Percentiles rank a stretch among this genome's conserved stretches.
These are phyloP conservation scores for Pissodes strobi DNA, from an alignment of 1,140 invertebrate genomes.

Conservation along the genomic window DNA sequence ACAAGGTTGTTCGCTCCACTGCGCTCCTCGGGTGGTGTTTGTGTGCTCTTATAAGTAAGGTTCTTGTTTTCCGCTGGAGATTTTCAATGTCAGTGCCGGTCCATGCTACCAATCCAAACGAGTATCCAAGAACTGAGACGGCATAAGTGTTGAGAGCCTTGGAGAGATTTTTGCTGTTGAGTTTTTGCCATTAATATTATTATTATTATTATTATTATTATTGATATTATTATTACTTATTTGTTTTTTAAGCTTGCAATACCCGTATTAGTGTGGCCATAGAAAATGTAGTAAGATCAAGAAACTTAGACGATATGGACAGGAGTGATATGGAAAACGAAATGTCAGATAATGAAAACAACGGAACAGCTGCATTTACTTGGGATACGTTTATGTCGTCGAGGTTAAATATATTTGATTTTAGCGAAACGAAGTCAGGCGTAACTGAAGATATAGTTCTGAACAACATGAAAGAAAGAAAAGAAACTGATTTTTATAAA, in stretches of 20 bases:
- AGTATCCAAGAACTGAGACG: too few species aligned
- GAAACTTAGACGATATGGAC: neutral
- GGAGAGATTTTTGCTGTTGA: too few species aligned
- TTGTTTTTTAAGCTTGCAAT: neutral
- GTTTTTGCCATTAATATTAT: too few species aligned
- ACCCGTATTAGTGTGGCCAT: neutral
- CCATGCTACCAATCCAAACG: too few species aligned
- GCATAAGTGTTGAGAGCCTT: too few species aligned
- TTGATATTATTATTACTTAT: neutral
- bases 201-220: neutral
- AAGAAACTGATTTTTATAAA: too few species aligned
- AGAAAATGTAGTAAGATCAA: neutral
- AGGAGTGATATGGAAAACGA: neutral
- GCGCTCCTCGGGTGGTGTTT: too few species aligned
- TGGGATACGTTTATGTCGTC: neutral
- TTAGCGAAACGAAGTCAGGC: neutral
- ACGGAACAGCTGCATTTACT: neutral
- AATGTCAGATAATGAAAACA: neutral
- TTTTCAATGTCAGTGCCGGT: too few species aligned
- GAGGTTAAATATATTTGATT: neutral
- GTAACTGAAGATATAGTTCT: neutral
- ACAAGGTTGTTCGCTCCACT: too few species aligned
- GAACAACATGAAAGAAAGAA: neutral
- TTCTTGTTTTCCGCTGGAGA: too few species aligned
- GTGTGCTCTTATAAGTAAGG: too few species aligned